Conservation (phyloP, 1,140 invertebrate genomes). For the Drosophila gunungcola region DNA sequence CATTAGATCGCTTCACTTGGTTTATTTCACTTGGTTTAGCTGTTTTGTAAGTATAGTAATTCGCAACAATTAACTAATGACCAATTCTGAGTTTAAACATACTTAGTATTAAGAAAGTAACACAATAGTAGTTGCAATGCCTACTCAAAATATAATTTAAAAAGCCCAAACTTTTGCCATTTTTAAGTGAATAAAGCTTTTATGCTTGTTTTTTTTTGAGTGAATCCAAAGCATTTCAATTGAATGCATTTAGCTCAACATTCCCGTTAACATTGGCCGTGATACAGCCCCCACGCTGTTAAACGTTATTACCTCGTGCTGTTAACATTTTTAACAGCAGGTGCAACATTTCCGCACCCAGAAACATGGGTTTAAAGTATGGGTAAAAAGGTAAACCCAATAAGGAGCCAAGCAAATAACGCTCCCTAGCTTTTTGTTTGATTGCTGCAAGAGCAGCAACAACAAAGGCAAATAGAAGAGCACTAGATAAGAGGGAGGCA, state of each 20-base stretch:
- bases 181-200: too few species aligned
- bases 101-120: too few species aligned
- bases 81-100: too few species aligned
- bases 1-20: background rate
- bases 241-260: constrained; percentile 11
- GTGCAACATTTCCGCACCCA: constrained; percentile 58
- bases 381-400: constrained; percentile 50
- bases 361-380: constrained; percentile 1
- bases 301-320: constrained; percentile 53
- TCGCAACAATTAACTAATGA: too few species aligned
- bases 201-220: too few species aligned
- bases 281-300: constrained; percentile 58
- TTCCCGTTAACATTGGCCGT: constrained; percentile 31
- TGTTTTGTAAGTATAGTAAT: background rate
- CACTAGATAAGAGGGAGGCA: constrained; percentile 5
- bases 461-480: constrained; percentile 65
- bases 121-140: too few species aligned
- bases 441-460: constrained; percentile 49
- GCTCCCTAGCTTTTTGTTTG: constrained; percentile 64
- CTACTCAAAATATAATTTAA: too few species aligned
- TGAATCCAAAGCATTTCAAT: background rate
- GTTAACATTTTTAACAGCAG: constrained; percentile 61
- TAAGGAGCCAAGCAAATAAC: constrained; percentile 73
- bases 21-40: background rate
- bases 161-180: too few species aligned